Percentiles rank a stretch among this genome's conserved stretches.
Evolutionary conservation across 2,797 vertebrate genomes (phyloP).

Genomic region (Mormyrus proboscirostris): DNA sequence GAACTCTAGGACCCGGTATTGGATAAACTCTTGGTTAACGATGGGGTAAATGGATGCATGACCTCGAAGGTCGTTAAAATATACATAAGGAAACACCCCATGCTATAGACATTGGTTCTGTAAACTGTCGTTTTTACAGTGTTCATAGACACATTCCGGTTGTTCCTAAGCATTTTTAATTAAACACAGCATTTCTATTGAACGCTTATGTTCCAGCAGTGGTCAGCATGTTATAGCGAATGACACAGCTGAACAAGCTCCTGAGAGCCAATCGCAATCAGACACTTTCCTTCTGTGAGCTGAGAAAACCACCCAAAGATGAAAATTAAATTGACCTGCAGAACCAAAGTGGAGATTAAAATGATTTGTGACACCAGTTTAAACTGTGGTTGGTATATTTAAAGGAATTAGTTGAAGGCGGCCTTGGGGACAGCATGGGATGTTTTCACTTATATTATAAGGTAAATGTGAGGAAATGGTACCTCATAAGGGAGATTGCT

Average conservation of each 20-base stretch:
- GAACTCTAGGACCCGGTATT: neutral
- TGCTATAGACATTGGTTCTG: neutral
- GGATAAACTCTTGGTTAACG: neutral
- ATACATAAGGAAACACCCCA: neutral
- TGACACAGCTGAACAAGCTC: neutral
- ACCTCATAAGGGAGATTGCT: neutral
- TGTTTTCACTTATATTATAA: neutral
- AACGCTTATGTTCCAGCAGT: neutral
- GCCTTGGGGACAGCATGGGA: neutral
- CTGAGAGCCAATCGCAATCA: neutral
- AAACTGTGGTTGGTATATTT: neutral
- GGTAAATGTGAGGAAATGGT: neutral
- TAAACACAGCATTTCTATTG: neutral
- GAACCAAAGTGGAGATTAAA: neutral
- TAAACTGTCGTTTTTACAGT: neutral
- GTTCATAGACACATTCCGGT: neutral
- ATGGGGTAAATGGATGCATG: neutral
- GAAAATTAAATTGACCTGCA: neutral
- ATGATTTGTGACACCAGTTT: neutral
- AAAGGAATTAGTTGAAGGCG: neutral
- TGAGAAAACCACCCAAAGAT: neutral
- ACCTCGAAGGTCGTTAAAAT: neutral
- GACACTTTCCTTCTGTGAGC: neutral
- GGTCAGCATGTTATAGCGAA: neutral
- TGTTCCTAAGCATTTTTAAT: neutral